Evolutionary conservation across 2,797 vertebrate genomes (phyloP).

Genomic region (Sebastes melanostomus): DNA sequence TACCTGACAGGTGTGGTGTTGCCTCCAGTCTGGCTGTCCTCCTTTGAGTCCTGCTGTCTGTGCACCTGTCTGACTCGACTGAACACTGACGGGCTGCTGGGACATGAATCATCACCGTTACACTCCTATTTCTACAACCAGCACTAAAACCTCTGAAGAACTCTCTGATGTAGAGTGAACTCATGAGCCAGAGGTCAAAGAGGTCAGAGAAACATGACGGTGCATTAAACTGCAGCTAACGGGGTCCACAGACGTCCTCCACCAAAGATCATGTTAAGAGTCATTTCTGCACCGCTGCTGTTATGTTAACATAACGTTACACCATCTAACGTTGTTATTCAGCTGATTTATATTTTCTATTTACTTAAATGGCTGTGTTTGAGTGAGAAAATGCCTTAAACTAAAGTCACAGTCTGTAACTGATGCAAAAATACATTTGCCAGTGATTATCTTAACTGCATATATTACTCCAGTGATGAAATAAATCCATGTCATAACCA

Average conservation of each 20-base stretch:
- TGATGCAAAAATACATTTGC: too few species aligned
- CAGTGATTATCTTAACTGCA: too few species aligned
- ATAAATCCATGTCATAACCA: too few species aligned
- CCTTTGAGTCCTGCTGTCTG: constrained; percentile 80
- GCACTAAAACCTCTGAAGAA: neutral
- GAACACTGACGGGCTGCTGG: constrained; percentile 85
- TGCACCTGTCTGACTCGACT: constrained; percentile 87
- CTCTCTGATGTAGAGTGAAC: neutral
- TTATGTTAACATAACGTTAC: neutral
- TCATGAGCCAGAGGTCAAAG: too few species aligned
- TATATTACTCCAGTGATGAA: too few species aligned
- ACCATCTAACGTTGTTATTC: neutral
- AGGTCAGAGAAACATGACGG: too few species aligned
- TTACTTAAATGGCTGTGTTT: neutral
- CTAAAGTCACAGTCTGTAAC: neutral
- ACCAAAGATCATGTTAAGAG: neutral
- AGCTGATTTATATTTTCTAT: neutral
- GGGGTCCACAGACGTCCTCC: neutral
- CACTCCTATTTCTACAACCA: neutral
- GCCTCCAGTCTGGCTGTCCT: constrained; percentile 61
- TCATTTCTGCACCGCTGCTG: too few species aligned
- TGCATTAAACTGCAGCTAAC: neutral
- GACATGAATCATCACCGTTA: neutral
- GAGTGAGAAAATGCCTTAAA: neutral
- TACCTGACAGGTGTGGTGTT: constrained; percentile 80